Conservation (phyloP, 2,888 invertebrate species). For the Anthoptus insignis region DNA sequence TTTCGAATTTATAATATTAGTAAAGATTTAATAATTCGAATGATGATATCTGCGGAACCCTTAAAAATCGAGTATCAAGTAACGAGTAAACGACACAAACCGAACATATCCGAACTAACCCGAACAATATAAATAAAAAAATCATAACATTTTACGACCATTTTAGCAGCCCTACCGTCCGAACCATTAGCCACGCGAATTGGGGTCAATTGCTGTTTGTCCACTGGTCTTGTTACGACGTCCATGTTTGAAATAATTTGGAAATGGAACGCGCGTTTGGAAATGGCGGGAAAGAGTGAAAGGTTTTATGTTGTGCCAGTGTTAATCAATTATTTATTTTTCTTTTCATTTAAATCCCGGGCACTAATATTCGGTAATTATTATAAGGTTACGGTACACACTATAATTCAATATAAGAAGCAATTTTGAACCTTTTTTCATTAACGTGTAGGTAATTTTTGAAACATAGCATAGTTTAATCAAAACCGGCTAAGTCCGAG, state of each 20-base stretch:
- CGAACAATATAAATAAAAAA: not conserved
- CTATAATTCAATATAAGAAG: too few relatives aligned
- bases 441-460: too few relatives aligned
- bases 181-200: conserved; percentile 63
- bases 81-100: not conserved
- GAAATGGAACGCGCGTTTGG: conserved; percentile 65
- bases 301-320: not conserved
- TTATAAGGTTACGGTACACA: too few relatives aligned
- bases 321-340: not conserved
- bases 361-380: too few relatives aligned
- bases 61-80: too few relatives aligned
- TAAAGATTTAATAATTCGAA: too few relatives aligned
- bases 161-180: conserved; percentile 45
- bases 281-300: conserved; percentile 1
- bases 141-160: conserved; percentile 25
- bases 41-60: too few relatives aligned
- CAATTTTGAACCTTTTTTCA: too few relatives aligned
- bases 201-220: conserved; percentile 74
- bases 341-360: too few relatives aligned
- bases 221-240: conserved; percentile 64
- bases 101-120: not conserved
- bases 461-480: too few relatives aligned
- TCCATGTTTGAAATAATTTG: conserved; percentile 76
- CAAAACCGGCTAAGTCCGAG: too few relatives aligned
- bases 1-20: too few relatives aligned